Percentiles rank a stretch among this genome's conserved stretches.
Conservation (phyloP, 2,888 invertebrate genomes). For the Hoplodrina ambigua region DNA sequence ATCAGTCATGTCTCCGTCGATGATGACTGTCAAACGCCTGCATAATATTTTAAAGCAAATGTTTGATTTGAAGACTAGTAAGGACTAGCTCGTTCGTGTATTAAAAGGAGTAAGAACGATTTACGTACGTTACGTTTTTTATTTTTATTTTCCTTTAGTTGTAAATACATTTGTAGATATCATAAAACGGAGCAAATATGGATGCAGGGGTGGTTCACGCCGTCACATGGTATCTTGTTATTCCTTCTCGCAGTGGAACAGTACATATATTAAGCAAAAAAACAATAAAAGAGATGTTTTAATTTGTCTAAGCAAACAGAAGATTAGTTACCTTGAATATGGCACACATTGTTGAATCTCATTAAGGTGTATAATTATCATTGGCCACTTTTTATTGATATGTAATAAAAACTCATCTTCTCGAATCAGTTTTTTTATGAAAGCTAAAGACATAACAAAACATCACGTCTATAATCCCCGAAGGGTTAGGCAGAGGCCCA, state of each 20-base stretch:
- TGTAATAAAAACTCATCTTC: not conserved
- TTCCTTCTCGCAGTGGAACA: not conserved
- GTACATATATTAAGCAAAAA: not conserved
- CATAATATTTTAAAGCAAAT: slow-evolving; percentile 3
- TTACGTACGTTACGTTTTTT: too few relatives aligned
- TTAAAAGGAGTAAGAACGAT: not conserved
- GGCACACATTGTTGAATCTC: slow-evolving; percentile 1
- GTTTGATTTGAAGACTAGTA: not conserved
- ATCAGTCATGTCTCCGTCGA: not conserved
- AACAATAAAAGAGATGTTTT: not conserved
- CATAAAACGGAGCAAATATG: too few relatives aligned
- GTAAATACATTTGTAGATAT: too few relatives aligned
- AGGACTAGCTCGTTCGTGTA: not conserved
- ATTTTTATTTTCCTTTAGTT: too few relatives aligned
- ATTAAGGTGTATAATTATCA: slow-evolving; percentile 5
- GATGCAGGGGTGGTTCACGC: too few relatives aligned
- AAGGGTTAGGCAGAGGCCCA: too few relatives aligned
- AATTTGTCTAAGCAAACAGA: not conserved
- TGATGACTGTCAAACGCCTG: slow-evolving; percentile 13
- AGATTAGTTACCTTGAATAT: slow-evolving; percentile 18
- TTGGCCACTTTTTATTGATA: slow-evolving; percentile 3
- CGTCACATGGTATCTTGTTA: too few relatives aligned
- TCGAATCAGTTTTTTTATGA: not conserved
- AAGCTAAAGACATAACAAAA: not conserved
- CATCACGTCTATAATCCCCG: too few relatives aligned